These are phyloP conservation scores for Paralichthys olivaceus DNA, from an alignment of 2,113 vertebrate genomes.

Conservation along the genomic window DNA sequence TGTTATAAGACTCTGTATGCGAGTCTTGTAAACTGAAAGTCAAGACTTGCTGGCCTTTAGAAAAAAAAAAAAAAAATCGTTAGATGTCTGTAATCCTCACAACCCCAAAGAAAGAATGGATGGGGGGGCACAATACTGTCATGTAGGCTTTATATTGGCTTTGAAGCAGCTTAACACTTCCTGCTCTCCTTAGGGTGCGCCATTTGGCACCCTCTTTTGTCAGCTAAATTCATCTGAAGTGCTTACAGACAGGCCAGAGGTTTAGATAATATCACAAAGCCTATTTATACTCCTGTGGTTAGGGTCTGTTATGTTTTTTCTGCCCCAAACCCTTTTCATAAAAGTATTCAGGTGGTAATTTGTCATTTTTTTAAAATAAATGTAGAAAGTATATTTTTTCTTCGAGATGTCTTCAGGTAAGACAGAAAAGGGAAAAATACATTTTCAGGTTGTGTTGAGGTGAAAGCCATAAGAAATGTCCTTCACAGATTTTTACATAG, in stretches of 20 bases:
- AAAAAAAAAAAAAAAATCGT: conserved; percentile 13
- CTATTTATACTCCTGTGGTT: not conserved
- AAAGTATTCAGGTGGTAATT: conserved; percentile 12
- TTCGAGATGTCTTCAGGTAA: not conserved
- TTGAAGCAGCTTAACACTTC: conserved; percentile 44
- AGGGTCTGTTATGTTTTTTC: not conserved
- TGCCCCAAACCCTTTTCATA: not conserved
- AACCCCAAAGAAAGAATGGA: conserved; percentile 42
- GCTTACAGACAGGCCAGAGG: conserved; percentile 18
- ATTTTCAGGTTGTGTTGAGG: not conserved
- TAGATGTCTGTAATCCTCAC: conserved; percentile 52
- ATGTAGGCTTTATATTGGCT: conserved; percentile 50
- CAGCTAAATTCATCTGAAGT: conserved; percentile 41
- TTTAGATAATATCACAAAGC: conserved; percentile 15
- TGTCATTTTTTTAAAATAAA: not conserved
- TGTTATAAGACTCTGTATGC: conserved; percentile 17
- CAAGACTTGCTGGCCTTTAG: conserved; percentile 30
- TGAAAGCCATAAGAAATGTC: conserved; percentile 2
- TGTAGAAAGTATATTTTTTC: not conserved
- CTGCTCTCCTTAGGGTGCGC: conserved; percentile 13
- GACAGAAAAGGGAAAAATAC: not conserved
- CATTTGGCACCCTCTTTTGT: conserved; percentile 39
- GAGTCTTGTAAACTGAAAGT: conserved; percentile 34
- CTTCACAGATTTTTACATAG: not conserved
- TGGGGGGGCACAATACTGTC: conserved; percentile 33